Evolutionary conservation across 2,113 vertebrate genomes (phyloP).

Genomic region (Mesembrinibis cayennensis): DNA sequence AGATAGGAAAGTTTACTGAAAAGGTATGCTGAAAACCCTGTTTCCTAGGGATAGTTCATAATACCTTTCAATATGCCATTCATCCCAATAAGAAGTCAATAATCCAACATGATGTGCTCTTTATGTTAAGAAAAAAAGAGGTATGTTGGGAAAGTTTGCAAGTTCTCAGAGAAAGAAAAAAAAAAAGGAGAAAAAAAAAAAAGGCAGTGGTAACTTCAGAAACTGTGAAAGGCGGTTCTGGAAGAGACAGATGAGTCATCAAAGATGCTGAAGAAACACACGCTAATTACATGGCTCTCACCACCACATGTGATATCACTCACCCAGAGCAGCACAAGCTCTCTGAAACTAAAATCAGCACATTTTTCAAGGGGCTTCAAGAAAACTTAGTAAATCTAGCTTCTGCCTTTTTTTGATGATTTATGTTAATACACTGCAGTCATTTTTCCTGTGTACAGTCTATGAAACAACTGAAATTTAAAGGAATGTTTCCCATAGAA

Average conservation of each 20-base stretch:
- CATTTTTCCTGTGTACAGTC: not conserved
- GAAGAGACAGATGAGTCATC: not conserved
- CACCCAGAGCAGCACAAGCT: not conserved
- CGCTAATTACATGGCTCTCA: conserved; percentile 33
- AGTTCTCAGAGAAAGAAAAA: not conserved
- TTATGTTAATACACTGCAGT: not conserved
- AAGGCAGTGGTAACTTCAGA: not conserved
- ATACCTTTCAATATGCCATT: not conserved
- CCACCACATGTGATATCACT: conserved; percentile 23
- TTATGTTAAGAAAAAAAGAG: not conserved
- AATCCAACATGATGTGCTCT: not conserved
- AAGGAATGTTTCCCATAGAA: not conserved
- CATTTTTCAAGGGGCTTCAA: conserved; percentile 35
- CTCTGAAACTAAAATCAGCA: not conserved
- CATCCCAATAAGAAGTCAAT: not conserved
- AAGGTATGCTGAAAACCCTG: not conserved
- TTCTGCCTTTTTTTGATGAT: conserved; percentile 6
- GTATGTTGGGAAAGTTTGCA: not conserved
- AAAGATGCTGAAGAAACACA: not conserved
- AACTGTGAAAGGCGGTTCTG: not conserved
- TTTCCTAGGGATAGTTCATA: not conserved
- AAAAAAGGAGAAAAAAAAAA: not conserved
- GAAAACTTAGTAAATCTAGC: not conserved
- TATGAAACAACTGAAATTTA: conserved; percentile 4
- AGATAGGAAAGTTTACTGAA: not conserved